Conservation (phyloP, 2,113 vertebrate genomes). For the Sakesphorus luctuosus region DNA sequence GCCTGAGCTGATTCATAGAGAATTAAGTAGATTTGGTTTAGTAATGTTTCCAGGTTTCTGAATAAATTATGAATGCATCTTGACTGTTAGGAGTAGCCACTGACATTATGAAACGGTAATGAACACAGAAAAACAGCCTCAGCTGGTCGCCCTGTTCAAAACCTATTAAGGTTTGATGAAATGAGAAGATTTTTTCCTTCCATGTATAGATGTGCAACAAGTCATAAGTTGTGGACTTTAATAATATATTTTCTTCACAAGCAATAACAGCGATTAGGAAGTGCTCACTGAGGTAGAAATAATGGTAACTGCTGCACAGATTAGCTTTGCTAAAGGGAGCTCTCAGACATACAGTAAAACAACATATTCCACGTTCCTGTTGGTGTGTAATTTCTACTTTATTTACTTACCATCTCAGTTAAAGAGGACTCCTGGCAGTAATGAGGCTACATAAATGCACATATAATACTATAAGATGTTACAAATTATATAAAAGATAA, state of each 20-base stretch:
- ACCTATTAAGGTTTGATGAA: slow-evolving; percentile 74
- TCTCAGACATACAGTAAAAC: slow-evolving; percentile 81
- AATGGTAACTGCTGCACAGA: slow-evolving; percentile 80
- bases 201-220: slow-evolving; percentile 74
- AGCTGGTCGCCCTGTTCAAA: slow-evolving; percentile 71
- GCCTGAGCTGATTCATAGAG: slow-evolving; percentile 71
- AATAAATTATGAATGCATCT: slow-evolving; percentile 80
- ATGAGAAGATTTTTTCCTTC: slow-evolving; percentile 55
- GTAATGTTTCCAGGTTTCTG: slow-evolving; percentile 76
- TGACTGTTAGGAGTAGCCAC: slow-evolving; percentile 66
- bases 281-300: slow-evolving; percentile 83
- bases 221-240: slow-evolving; percentile 80
- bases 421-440: slow-evolving; percentile 83
- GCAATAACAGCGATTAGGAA: slow-evolving; percentile 84
- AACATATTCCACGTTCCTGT: slow-evolving; percentile 75
- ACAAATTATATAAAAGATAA: slow-evolving; percentile 81
- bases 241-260: slow-evolving; percentile 83
- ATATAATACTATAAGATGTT: slow-evolving; percentile 74
- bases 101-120: slow-evolving; percentile 72
- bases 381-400: slow-evolving; percentile 83
- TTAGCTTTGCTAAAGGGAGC: slow-evolving; percentile 78
- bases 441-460: slow-evolving; percentile 77
- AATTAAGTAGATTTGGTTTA: slow-evolving; percentile 79
- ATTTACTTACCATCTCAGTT: slow-evolving; percentile 83
- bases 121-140: slow-evolving; percentile 64